Percentiles rank a stretch among this genome's conserved stretches.
phyloP scores from a whole-genome alignment of 2,888 invertebrate genomes.

The Meliscaeva auricollis region DNA sequence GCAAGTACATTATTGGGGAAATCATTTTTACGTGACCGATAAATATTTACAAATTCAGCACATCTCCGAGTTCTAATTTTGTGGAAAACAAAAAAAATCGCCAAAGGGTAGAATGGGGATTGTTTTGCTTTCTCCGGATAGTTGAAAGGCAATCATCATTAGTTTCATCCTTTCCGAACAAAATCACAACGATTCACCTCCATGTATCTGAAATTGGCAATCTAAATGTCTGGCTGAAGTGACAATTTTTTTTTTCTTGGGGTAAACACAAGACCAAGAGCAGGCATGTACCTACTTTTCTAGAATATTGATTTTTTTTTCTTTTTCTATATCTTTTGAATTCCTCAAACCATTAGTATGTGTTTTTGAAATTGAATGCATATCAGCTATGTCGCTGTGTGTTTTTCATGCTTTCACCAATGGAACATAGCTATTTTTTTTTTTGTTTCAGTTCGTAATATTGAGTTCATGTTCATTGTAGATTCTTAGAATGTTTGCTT shows the following conservation, averaged over 20 bases:
- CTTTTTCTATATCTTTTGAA: too few relatives aligned
- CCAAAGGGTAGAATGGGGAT: too few relatives aligned
- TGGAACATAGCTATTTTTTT: not conserved
- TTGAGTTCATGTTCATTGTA: not conserved
- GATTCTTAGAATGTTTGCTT: constrained; percentile 8
- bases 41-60: constrained; percentile 11
- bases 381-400: not conserved
- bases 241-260: not conserved
- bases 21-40: constrained; percentile 39
- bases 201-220: not conserved
- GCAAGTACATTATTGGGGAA: constrained; percentile 20
- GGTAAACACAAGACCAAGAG: too few relatives aligned
- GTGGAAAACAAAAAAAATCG: too few relatives aligned
- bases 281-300: too few relatives aligned
- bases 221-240: constrained; percentile 1
- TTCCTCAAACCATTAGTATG: too few relatives aligned
- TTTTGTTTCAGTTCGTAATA: not conserved
- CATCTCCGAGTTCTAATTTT: too few relatives aligned
- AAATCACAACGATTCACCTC: not conserved
- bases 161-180: too few relatives aligned
- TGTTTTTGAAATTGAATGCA: not conserved
- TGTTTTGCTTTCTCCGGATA: too few relatives aligned
- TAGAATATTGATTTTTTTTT: too few relatives aligned
- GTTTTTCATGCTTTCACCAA: not conserved
- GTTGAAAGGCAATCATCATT: too few relatives aligned